Conservation (phyloP, 2,888 invertebrate species). For the Chaetogeoica ovagalla region DNA sequence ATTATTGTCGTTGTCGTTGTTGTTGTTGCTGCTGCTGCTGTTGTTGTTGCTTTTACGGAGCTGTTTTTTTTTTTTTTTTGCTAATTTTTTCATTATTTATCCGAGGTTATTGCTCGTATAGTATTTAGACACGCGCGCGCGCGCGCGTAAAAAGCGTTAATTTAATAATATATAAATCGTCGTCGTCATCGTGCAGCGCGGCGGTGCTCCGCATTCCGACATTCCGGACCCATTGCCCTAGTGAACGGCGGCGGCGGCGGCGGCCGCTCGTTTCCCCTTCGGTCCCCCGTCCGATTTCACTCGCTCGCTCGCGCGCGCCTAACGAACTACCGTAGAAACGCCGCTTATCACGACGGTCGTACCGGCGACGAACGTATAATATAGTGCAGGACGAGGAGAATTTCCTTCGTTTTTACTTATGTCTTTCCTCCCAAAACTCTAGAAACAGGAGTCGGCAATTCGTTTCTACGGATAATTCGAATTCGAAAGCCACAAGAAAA, state of each 20-base stretch:
- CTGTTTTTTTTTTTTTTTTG: conserved; percentile 19
- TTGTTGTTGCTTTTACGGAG: background rate
- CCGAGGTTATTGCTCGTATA: background rate
- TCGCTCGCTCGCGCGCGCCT: background rate
- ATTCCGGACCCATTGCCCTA: conserved; percentile 46
- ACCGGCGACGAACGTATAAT: too few species aligned
- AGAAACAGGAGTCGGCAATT: too few species aligned
- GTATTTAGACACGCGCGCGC: too few species aligned
- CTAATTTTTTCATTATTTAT: background rate
- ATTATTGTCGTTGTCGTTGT: too few species aligned
- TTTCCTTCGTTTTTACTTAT: too few species aligned
- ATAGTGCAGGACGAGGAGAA: too few species aligned
- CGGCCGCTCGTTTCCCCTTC: conserved; percentile 16
- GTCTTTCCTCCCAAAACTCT: too few species aligned
- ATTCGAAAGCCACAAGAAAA: too few species aligned
- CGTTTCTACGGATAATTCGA: too few species aligned
- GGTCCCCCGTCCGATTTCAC: conserved; percentile 41
- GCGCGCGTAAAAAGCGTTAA: too few species aligned
- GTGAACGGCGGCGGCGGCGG: conserved; percentile 36
- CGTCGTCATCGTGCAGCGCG: background rate
- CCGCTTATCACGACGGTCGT: too few species aligned
- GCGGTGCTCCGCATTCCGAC: conserved; percentile 47
- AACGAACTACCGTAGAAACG: background rate
- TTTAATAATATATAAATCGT: conserved; percentile 21
- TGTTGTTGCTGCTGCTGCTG: background rate